Base-by-base conservation (phyloP, 2,888 invertebrate species). In the Ophion obscuratus region DNA sequence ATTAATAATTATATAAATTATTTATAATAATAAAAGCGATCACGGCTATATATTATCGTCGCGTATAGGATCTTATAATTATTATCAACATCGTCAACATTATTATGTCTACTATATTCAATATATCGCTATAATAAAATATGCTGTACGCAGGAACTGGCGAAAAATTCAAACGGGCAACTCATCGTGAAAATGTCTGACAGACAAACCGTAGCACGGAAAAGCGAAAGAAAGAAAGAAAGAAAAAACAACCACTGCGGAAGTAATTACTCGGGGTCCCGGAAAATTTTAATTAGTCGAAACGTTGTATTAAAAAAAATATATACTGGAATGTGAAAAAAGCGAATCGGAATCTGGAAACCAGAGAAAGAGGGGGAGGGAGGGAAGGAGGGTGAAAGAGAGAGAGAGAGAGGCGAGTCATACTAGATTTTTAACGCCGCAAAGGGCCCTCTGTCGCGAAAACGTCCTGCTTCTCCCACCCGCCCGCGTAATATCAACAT, bases 221-320 rank as follows among this genome's bases (percentile, higher is more conserved):
- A 66, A 53, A 59, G 61, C 11, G 14, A 53, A 31, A 7, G 47
- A 68, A 68, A 74, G 47, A 68, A 68, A 74, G 17, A 68, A 68
- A 62, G 47, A 59, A 81, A 36, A 53, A 70, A 27, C 14, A 44
- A n/a, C 67, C 71, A n/a, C 14, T 11, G 20, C 62, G 6, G 47
- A 75, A 82, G 68, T 85, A 85, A 85, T 79, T 85, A 82, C 85
- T 82, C 75, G 82, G 11, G 70, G 47, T 61, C 36, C 47, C 79
- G 64, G 47, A 82, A 85, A 71, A 79, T 82, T 85, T 85, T 85
- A 85, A 85, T 82, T 81, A 84, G 84, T 59, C 67, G 24, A 70
- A 83, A 79, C 40, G 74, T 74, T 61, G 24, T 3, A n/a, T 67
- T n/a, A 73, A 40, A 71, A 75, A 79, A 83, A 67, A 73, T 24